A percentile compares a stretch with the other conserved stretches of the same genome.
These are phyloP conservation scores for Nipponia nippon DNA, from an alignment of 2,113 vertebrate species.

Conservation along the genomic window DNA sequence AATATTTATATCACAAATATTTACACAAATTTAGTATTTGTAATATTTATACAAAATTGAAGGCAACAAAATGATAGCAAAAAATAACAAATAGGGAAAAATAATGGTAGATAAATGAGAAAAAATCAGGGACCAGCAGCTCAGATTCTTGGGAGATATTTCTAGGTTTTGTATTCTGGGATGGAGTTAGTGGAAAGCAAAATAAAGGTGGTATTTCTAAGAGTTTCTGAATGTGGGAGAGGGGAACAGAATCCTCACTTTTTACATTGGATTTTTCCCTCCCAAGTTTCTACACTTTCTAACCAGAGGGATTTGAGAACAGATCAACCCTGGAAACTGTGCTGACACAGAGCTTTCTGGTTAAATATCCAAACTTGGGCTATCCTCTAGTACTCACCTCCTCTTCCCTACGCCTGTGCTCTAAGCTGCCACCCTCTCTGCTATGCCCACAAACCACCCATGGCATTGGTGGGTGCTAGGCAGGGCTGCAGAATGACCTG, in stretches of 20 bases:
- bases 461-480: neutral
- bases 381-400: neutral
- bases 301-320: neutral
- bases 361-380: neutral
- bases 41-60: neutral
- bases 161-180: neutral
- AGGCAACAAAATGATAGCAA: neutral
- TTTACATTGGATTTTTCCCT: neutral
- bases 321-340: neutral
- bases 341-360: neutral
- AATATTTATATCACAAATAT: neutral
- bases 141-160: neutral
- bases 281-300: neutral
- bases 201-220: neutral
- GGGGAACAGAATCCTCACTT: neutral
- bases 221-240: neutral
- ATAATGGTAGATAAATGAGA: neutral
- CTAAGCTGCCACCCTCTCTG: neutral
- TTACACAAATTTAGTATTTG: neutral
- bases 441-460: fast-evolving
- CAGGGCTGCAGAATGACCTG: neutral
- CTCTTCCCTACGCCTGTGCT: neutral
- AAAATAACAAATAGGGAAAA: neutral
- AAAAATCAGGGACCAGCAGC: neutral
- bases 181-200: neutral